Conservation (phyloP, 2,888 invertebrate species). For the Oxyscelio sp. region DNA sequence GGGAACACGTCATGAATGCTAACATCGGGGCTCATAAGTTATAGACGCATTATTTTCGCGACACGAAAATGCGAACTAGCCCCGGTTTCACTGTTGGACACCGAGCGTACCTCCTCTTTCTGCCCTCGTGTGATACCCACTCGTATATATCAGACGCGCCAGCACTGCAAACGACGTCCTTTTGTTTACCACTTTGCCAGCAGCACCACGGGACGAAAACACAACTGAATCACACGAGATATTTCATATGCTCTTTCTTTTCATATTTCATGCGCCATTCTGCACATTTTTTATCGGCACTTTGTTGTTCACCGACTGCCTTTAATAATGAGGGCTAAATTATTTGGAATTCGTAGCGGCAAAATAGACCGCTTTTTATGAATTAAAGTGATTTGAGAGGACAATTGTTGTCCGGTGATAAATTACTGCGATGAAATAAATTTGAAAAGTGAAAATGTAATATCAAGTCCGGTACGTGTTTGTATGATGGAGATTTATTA, state of each 20-base stretch:
- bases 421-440: too few relatives aligned
- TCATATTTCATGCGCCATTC: slow-evolving; percentile 57
- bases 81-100: slow-evolving; percentile 41
- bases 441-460: too few relatives aligned
- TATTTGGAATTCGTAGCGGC: slow-evolving; percentile 29
- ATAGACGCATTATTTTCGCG: slow-evolving; percentile 82
- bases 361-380: not conserved
- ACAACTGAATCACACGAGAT: slow-evolving; percentile 64
- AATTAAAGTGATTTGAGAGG: not conserved
- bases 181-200: slow-evolving; percentile 77
- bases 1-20: slow-evolving; percentile 80
- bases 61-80: slow-evolving; percentile 66
- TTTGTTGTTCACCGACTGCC: slow-evolving; percentile 20
- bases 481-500: too few relatives aligned
- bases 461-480: too few relatives aligned
- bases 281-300: slow-evolving; percentile 57
- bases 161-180: slow-evolving; percentile 75
- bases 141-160: slow-evolving; percentile 73
- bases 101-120: slow-evolving; percentile 24
- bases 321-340: slow-evolving; percentile 42
- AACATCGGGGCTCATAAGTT: slow-evolving; percentile 79
- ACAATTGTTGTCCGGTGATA: too few relatives aligned
- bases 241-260: slow-evolving; percentile 67
- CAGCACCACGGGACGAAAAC: slow-evolving; percentile 61
- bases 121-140: slow-evolving; percentile 49